phyloP scores from a whole-genome alignment of 2,113 vertebrate genomes.

The human region DNA sequence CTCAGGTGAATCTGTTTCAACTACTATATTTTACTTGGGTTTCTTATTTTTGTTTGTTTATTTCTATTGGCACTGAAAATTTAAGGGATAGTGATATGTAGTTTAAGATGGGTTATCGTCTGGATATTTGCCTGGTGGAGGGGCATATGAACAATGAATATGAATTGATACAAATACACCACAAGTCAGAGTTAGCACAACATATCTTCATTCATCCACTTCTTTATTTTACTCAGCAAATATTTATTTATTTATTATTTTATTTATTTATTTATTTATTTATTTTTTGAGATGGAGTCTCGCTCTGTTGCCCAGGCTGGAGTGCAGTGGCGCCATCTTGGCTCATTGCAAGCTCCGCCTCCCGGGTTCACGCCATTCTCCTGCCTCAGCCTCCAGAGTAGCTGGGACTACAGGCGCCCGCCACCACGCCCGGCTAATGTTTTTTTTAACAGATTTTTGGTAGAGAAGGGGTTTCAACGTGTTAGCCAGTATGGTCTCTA shows the following conservation, averaged over 20 bases:
- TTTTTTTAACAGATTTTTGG: no score
- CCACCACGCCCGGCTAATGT: rapidly evolving
- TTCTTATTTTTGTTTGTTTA: background rate
- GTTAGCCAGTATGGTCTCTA: no score
- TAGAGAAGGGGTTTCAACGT: no score
- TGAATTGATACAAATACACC: background rate
- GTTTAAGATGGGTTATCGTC: background rate
- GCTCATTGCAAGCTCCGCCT: no score
- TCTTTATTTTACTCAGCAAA: background rate
- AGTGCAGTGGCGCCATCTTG: rapidly evolving
- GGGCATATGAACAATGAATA: background rate
- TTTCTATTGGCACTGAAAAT: background rate
- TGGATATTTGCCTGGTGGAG: background rate
- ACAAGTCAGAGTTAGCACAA: background rate
- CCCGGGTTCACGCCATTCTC: no score
- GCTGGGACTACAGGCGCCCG: no score
- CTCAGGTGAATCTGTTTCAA: background rate
- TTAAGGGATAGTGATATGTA: background rate
- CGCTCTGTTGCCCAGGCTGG: no score
- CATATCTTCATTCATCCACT: background rate
- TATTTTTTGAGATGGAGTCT: no score
- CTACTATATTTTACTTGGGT: background rate
- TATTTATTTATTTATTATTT: background rate
- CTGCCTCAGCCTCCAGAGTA: no score
- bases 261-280: no score